These are phyloP conservation scores for Latrodectus geometricus DNA, from an alignment of 1,140 invertebrate genomes.

Conservation along the genomic window DNA sequence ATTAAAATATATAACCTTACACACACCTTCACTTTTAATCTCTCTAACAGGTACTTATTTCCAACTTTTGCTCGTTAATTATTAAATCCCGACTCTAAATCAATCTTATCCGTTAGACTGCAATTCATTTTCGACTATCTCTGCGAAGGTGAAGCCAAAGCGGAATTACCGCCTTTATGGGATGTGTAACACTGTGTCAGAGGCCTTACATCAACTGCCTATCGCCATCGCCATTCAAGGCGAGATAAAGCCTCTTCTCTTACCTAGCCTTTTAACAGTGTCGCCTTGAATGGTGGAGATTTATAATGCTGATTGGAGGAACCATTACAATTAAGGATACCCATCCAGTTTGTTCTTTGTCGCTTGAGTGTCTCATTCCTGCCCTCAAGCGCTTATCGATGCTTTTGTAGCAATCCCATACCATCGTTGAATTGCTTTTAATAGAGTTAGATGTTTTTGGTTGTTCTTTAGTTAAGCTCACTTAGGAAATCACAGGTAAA, in stretches of 20 bases:
- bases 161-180: neutral
- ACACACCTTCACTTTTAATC: neutral
- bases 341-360: neutral
- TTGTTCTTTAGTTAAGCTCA: too few species aligned
- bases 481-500: too few species aligned
- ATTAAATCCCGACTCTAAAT: neutral
- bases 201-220: neutral
- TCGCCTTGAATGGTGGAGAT: neutral
- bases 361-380: neutral
- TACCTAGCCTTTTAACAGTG: neutral
- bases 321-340: neutral
- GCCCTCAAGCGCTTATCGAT: neutral
- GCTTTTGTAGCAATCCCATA: neutral
- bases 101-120: neutral
- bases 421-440: neutral
- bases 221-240: neutral
- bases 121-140: neutral
- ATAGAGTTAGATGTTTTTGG: neutral
- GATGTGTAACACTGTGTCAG: neutral
- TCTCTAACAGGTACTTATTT: neutral
- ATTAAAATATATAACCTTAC: neutral
- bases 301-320: neutral
- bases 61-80: neutral
- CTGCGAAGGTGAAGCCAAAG: neutral
- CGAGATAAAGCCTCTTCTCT: neutral